Evolutionary conservation across 2,888 invertebrate genomes (phyloP), one percentile per base, ranked within the genome.

Genomic region (Eupeodes latifasciatus): DNA sequence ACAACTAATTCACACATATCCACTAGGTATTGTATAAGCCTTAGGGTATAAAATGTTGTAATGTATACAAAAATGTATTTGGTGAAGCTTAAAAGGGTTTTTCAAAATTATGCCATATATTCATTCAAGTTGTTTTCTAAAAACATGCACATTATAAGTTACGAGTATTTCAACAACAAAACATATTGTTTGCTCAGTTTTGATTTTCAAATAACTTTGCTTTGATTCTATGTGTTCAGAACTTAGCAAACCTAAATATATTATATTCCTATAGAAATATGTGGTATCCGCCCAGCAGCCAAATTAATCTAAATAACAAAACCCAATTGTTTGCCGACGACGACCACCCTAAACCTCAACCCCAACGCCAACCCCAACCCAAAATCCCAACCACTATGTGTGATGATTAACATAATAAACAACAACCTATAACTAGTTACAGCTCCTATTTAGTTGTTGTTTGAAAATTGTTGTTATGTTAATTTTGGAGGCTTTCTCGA

Each of bases 271-370:
- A 19, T 19, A 5, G 9, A 19, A 47, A 7, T 72, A 44, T 53
- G 16, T 55, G 40, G 55, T 67, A 66, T n/a, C 36, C 55, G 34
- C 12, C 75, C 69, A 36, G 47, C 55, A 64, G 57, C 19, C 59
- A 57, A 40, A 44, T 57, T 71, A 55, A 82, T 82, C 76, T 71
- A 67, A 64, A 81, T 76, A 71, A 79, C 79, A 79, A 79, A 79
- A 72, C 62, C 44, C 10, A 53, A 71, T 53, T 79, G 71, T 57
- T 57, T 71, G 12, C n/a, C 16, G 44, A 49, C 47, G 10, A 44
- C 53, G 19, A 59, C 36, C 10, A 77, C 40, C 34, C 14, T 53
- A 12, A 5, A 12, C 11, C 34, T 49, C 47, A 40, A 67, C 57
- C 47, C 12, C 44, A 66, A 27, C 47, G 55, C 47, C 19, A 47